Evolutionary conservation across 2,888 invertebrate genomes (phyloP), one percentile per base, ranked within the genome.

Genomic region (Chaetogeoica ovagalla): DNA sequence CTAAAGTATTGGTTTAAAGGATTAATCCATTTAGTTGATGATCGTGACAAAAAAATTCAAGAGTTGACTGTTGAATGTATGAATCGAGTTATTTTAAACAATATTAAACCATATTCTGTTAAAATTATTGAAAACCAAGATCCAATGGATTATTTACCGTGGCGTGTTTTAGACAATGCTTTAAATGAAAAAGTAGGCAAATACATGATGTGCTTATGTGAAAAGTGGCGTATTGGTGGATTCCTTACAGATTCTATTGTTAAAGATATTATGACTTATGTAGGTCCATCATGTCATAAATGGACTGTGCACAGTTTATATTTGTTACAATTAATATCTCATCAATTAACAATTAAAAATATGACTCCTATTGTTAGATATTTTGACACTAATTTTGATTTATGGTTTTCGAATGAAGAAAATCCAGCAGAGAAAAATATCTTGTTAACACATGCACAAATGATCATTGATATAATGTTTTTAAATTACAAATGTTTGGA

Each of bases 31-130:
- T 79, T 79, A 71, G 79, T 79, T 55, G 79, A 71, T 9, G 79
- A 79, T 71, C 79, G 63, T 23, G 79, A 79, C 15, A 79, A 79
- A 71, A 79, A 43, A 71, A 71, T 79, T 71, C 79, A 79, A 79
- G 79, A 79, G 6, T 57, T 79, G 17, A 39, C 79, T n/a, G 71
- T 79, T 57, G 79, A 71, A 15, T 79, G 57, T 71, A 71, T 79
- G 71, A 37, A 43, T 71, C 37, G 48, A 71, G 63, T 79, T 57
- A 79, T 79, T 65, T 79, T 79, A 63, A 30, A 71, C 15, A 71
- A 79, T 71, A 79, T 79, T 4, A 79, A 79, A 79, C 79, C 79
- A 52, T 79, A 71, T 65, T 79, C 79, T 37, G n/a, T 63, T 4
- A 57, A 71, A 65, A 0, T 63, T 23, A 79, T 71, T 65, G 57